phyloP scores from a whole-genome alignment of 2,113 vertebrate species.

The Cacatua alba region DNA sequence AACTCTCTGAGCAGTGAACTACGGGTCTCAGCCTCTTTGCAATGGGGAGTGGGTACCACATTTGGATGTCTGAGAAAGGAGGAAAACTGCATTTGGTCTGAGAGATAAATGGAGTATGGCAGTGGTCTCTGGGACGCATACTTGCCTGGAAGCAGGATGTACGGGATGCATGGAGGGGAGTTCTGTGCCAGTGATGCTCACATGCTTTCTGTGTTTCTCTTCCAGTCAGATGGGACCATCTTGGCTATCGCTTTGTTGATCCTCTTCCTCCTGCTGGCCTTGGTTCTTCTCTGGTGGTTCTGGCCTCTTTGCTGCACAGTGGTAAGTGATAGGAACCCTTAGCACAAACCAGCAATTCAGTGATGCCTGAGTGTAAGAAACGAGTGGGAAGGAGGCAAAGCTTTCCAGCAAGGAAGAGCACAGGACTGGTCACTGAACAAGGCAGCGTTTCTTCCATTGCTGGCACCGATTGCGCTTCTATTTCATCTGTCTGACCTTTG shows the following conservation, averaged over 20 bases:
- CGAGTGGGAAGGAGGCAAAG: neutral
- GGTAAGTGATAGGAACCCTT: slow-evolving; percentile 79
- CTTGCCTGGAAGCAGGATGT: neutral
- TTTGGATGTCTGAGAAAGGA: neutral
- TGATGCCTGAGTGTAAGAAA: neutral
- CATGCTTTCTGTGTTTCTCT: neutral
- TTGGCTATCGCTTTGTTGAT: slow-evolving; percentile 93
- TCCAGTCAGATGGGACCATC: slow-evolving; percentile 94
- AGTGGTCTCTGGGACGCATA: neutral
- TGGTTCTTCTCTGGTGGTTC: slow-evolving; percentile 98
- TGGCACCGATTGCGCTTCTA: neutral
- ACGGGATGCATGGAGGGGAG: neutral
- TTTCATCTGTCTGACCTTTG: neutral
- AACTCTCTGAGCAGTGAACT: neutral
- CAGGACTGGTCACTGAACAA: neutral
- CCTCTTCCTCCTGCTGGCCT: slow-evolving; percentile 88
- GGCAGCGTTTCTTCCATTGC: neutral
- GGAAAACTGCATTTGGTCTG: neutral
- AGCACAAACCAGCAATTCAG: neutral
- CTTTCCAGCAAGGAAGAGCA: neutral
- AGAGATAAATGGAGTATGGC: neutral
- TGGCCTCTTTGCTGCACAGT: slow-evolving; percentile 99
- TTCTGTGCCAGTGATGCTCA: neutral
- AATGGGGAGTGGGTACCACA: rapidly evolving
- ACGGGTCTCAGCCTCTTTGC: neutral